Evolutionary conservation across 2,888 invertebrate genomes (phyloP), one percentile per base, ranked within the genome.

Genomic region (Lasioglossum marginatum): DNA sequence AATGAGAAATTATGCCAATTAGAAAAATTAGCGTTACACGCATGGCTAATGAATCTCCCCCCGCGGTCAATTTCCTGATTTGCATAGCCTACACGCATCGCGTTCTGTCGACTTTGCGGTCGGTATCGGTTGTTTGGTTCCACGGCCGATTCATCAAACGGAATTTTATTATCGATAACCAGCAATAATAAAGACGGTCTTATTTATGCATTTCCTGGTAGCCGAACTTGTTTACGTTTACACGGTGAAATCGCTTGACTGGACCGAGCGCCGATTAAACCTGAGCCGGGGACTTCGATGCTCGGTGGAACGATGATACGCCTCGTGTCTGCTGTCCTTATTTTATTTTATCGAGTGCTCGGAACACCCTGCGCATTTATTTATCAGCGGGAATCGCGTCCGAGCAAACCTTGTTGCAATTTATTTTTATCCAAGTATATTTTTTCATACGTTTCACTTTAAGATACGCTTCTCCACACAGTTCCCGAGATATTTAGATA

Each of bases 11-110:
- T 71, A 71, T 27, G 72, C 31, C 79, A 66, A 75, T 72, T 71
- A 48, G 43, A 87, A 83, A 83, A 89, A 72, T 82, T 68, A 76
- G 52, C 48, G 43, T 72, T 73, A 79, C 84, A 66, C 83, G 80
- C 81, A 72, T 77, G 75, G 76, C 85, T 89, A 89, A 89, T 85
- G 88, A 89, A 82, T 76, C 77, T 76, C 77, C 84, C 81, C 68
- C 34, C 27, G 43, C 71, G 83, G 70, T 71, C 80, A 73, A 76
- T 85, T 85, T 82, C 72, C 84, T 72, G 66, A 82, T 80, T 81
- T 82, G 77, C 87, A 82, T 83, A 82, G 34, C 27, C 66, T 71
- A 66, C 70, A 23, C 78, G 78, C 43, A 75, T 60, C 77, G 75
- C 66, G 79, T 57, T 74, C 80, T n/a, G 70, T 66, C 34, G 75